Conservation (phyloP, 2,113 vertebrate genomes). For the Steatornis caripensis region DNA sequence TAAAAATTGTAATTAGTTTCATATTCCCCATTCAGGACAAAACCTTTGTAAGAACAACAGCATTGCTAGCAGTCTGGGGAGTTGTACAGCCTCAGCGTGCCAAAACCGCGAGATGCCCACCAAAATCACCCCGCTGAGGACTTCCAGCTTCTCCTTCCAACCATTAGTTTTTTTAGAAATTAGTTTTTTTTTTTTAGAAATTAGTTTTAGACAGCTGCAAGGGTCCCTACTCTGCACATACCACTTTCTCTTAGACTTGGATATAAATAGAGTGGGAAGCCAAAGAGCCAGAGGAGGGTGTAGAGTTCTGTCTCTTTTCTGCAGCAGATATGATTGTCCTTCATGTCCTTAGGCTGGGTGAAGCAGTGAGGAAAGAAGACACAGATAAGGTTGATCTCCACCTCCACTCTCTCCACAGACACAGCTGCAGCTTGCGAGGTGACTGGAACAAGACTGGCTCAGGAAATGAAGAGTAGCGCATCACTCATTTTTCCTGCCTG, state of each 20-base stretch:
- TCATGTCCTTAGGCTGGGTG: not conserved
- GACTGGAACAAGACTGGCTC: not conserved
- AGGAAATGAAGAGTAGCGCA: slow-evolving; percentile 20
- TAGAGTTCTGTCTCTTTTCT: not conserved
- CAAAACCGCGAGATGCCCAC: not conserved
- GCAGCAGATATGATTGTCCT: not conserved
- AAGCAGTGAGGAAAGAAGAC: not conserved
- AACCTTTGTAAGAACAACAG: not conserved
- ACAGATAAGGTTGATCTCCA: not conserved
- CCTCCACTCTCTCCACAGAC: not conserved
- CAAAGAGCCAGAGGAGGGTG: not conserved
- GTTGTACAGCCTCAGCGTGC: not conserved
- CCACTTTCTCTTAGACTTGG: not conserved
- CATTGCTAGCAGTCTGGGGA: not conserved
- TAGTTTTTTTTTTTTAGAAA: no score
- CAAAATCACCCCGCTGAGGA: not conserved
- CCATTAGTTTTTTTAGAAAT: not conserved
- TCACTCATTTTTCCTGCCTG: slow-evolving; percentile 31
- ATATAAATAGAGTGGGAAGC: not conserved
- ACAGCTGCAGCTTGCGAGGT: not conserved
- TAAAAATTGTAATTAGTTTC: not conserved
- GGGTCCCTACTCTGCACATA: not conserved
- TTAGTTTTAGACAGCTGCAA: slow-evolving; percentile 22
- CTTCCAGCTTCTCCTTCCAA: not conserved
- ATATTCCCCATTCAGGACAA: not conserved